Conservation (phyloP, 1,140 invertebrate genomes). For the Hypothenemus hampei region DNA sequence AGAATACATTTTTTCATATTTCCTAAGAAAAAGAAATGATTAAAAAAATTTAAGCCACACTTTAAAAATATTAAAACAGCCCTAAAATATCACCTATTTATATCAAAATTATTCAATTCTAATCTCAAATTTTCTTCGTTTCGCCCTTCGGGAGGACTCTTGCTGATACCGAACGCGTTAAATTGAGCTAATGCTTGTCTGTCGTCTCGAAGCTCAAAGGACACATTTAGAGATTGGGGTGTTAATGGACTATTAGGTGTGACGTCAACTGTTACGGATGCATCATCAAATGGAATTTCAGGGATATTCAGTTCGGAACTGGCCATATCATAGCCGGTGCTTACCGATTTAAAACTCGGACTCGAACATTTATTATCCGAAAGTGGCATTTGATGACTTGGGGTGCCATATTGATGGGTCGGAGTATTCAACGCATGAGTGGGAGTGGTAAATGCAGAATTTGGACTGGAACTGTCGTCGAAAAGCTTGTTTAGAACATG, state of each 20-base stretch:
- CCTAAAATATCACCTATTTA: conserved; percentile 31
- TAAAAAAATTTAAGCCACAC: neutral
- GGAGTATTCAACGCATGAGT: conserved; percentile 8
- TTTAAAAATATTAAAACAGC: neutral
- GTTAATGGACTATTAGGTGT: conserved; percentile 1
- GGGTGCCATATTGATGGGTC: conserved; percentile 8
- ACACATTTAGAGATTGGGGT: conserved; percentile 16
- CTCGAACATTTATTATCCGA: conserved; percentile 27
- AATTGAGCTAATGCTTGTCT: conserved; percentile 17
- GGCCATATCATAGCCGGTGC: conserved; percentile 33
- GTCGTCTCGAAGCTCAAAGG: neutral
- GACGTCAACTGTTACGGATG: neutral
- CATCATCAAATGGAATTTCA: conserved; percentile 34
- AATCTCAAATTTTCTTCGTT: conserved; percentile 26
- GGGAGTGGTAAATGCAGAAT: conserved; percentile 17
- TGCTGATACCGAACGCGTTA: conserved; percentile 30
- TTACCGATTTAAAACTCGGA: conserved; percentile 33
- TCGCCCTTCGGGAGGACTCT: conserved; percentile 28
- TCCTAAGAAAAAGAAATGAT: neutral
- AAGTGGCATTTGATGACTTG: conserved; percentile 5
- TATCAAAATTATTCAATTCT: conserved; percentile 35
- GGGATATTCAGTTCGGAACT: conserved; percentile 34
- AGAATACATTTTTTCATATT: neutral
- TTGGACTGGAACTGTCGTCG: conserved; percentile 15
- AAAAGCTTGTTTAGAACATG: conserved; percentile 44